A percentile compares a stretch with the other conserved stretches of the same genome.
Conservation (phyloP, 2,888 invertebrate species). For the Abscondita cerata region DNA sequence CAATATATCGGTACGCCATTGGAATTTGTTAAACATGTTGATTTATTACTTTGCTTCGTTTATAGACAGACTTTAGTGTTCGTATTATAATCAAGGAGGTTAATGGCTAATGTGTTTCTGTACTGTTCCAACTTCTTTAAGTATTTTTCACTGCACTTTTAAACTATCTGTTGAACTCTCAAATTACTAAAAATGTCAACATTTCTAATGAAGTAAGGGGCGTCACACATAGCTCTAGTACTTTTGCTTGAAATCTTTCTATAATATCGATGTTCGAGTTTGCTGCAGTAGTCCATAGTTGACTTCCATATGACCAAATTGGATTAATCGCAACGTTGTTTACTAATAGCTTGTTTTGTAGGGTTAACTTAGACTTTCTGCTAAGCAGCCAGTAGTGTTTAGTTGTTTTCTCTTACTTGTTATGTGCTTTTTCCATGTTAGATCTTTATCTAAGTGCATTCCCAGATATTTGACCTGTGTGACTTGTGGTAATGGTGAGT, state of each 20-base stretch:
- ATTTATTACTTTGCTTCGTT: too few relatives aligned
- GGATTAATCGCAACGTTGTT: neutral
- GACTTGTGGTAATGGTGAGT: too few relatives aligned
- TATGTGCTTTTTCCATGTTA: neutral
- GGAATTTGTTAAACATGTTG: too few relatives aligned
- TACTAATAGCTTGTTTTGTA: neutral
- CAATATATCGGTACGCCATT: too few relatives aligned
- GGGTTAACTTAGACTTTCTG: neutral
- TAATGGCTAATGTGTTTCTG: neutral
- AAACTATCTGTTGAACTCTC: neutral
- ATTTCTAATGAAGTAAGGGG: constrained; percentile 12
- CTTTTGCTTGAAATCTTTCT: constrained; percentile 14
- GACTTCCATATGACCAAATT: neutral
- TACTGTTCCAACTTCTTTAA: neutral
- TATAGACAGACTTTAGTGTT: too few relatives aligned
- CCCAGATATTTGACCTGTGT: too few relatives aligned
- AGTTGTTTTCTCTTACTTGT: neutral
- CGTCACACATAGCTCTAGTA: neutral
- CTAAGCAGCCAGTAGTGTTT: neutral
- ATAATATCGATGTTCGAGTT: constrained; percentile 6
- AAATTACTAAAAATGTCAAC: constrained; percentile 5
- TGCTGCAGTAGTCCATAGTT: constrained; percentile 11
- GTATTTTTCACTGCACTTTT: constrained; percentile 15
- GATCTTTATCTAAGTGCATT: too few relatives aligned
- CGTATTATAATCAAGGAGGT: constrained; percentile 5